Evolutionary conservation across 1,140 invertebrate genomes (phyloP).

Genomic region (Lordiphosa mommai): DNA sequence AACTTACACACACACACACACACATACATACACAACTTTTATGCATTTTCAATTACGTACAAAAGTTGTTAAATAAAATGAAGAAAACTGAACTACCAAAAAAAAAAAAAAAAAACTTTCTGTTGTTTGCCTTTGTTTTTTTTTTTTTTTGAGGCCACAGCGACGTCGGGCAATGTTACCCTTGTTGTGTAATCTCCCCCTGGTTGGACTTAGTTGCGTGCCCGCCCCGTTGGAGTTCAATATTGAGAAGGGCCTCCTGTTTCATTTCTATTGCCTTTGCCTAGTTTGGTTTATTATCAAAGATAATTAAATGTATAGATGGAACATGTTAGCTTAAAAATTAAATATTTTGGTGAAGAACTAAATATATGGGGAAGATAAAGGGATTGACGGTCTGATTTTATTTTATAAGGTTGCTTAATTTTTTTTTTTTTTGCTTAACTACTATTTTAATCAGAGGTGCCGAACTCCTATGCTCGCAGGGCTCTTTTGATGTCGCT

Average conservation of each 20-base stretch:
- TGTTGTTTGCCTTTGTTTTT: constrained; percentile 6
- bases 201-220: constrained; percentile 40
- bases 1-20: constrained; percentile 1
- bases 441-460: too few species aligned
- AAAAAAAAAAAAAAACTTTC: constrained; percentile 32
- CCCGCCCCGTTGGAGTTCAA: constrained; percentile 1
- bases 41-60: constrained; percentile 65
- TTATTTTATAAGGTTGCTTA: too few species aligned
- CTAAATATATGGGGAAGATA: too few species aligned
- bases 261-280: constrained; percentile 46
- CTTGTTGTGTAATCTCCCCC: constrained; percentile 58
- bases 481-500: too few species aligned
- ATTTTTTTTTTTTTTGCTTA: too few species aligned
- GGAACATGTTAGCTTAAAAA: too few species aligned
- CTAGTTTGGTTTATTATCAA: too few species aligned
- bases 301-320: too few species aligned
- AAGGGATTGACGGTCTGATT: too few species aligned
- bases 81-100: constrained; percentile 7
- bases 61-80: constrained; percentile 38
- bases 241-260: background rate
- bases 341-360: too few species aligned
- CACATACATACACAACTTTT: constrained; percentile 37
- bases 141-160: constrained; percentile 30
- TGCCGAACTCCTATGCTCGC: too few species aligned
- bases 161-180: constrained; percentile 53